Conservation (phyloP, 2,888 invertebrate species). For the Epinotia ramella region DNA sequence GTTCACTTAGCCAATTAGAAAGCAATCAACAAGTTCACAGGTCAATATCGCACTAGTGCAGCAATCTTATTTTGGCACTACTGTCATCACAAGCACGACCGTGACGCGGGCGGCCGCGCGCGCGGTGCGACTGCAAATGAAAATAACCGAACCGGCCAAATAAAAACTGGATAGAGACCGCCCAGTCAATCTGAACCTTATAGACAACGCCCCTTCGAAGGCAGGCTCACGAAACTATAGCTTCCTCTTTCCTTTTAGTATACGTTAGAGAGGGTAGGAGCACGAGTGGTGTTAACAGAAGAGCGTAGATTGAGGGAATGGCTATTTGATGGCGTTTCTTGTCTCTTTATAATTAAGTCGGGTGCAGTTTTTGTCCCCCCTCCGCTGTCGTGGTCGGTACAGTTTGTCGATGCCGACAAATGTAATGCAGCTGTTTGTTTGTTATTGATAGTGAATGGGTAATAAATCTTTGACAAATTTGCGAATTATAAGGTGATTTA, state of each 20-base stretch:
- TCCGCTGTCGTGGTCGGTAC: slow-evolving; percentile 48
- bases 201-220: slow-evolving; percentile 90
- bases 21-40: slow-evolving; percentile 53
- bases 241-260: slow-evolving; percentile 58
- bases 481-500: slow-evolving; percentile 34
- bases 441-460: slow-evolving; percentile 35
- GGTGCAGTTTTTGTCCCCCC: slow-evolving; percentile 82
- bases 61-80: slow-evolving; percentile 40
- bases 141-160: slow-evolving; percentile 73
- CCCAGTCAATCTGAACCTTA: slow-evolving; percentile 85
- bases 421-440: slow-evolving; percentile 44
- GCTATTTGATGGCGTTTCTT: slow-evolving; percentile 85
- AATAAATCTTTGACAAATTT: slow-evolving; percentile 35
- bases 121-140: slow-evolving; percentile 80
- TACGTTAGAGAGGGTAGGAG: slow-evolving; percentile 60
- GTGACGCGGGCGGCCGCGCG: slow-evolving; percentile 62
- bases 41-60: slow-evolving; percentile 26
- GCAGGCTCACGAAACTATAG: slow-evolving; percentile 73
- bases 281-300: slow-evolving; percentile 78
- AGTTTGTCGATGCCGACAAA: slow-evolving; percentile 40
- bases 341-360: slow-evolving; percentile 86
- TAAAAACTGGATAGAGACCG: slow-evolving; percentile 81
- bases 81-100: slow-evolving; percentile 26
- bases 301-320: slow-evolving; percentile 85
- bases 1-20: slow-evolving; percentile 1